Conservation (phyloP, 2,797 vertebrate species). For the Danio tinwini region DNA sequence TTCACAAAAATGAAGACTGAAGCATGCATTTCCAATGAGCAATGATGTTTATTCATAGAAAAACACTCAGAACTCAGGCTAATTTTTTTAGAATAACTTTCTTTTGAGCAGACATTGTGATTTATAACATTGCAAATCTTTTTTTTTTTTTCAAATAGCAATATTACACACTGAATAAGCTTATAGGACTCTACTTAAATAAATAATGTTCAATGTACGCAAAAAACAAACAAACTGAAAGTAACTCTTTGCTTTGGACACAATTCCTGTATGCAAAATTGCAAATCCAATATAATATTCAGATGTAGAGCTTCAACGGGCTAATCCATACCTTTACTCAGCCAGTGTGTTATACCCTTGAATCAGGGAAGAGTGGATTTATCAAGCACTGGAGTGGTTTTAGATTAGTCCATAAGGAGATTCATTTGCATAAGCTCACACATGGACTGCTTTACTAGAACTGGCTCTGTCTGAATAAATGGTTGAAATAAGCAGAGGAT, state of each 20-base stretch:
- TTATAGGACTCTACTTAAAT: neutral
- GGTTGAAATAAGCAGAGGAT: neutral
- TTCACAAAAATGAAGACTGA: too few species aligned
- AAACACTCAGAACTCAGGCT: too few species aligned
- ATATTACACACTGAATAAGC: neutral
- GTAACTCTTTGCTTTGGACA: conserved; percentile 41
- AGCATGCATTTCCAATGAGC: too few species aligned
- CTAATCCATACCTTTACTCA: conserved; percentile 57
- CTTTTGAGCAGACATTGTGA: too few species aligned
- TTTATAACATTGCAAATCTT: too few species aligned
- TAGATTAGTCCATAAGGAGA: conserved; percentile 72
- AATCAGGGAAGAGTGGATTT: conserved; percentile 64
- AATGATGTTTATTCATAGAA: too few species aligned
- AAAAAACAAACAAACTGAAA: neutral
- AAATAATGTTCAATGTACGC: conserved; percentile 3
- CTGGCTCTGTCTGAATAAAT: conserved; percentile 29
- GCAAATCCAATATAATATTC: conserved; percentile 55
- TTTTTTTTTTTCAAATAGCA: too few species aligned
- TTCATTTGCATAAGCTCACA: conserved; percentile 68
- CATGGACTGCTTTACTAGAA: neutral
- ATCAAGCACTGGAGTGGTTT: conserved; percentile 63
- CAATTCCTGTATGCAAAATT: conserved; percentile 47
- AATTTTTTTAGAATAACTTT: too few species aligned
- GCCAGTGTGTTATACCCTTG: conserved; percentile 54
- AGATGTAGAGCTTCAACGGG: conserved; percentile 50